Evolutionary conservation across 2,888 invertebrate genomes (phyloP), one percentile per base, ranked within the genome.

Genomic region (Heliconius charithonia): DNA sequence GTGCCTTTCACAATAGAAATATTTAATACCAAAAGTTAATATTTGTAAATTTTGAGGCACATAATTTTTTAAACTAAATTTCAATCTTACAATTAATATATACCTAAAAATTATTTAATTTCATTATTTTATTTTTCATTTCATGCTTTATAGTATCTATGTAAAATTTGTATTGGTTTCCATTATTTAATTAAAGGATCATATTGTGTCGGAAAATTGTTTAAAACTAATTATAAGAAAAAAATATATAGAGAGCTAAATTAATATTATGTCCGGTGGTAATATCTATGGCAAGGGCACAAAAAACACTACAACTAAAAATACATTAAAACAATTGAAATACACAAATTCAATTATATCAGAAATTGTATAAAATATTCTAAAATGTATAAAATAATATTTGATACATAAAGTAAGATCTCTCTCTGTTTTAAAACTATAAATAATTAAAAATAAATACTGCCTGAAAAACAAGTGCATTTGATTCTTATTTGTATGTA

Each of bases 231-330:
- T 41, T 25, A n/a, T 45, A 45, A 10, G 2, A 70, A 12, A 41
- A 45, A 62, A 72, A 37, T 9, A 37, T 9, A 69, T 73, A 75
- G 79, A 75, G 76, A 80, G 76, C 78, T 76, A 75, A 59, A 72
- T n/a, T 56, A 37, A 62, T 32, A 27, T 41, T 13, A 67, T 65
- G 69, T 74, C 65, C 75, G 66, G 77, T 77, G 79, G 76, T 75
- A 73, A 62, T 77, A 75, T 27, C 59, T 75, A 80, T 80, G 79
- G 80, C 80, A 81, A 81, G 67, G 66, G 59, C 37, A 79, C 51
- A 65, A 76, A 29, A 77, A 45, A 56, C 27, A 77, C 67, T 27
- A 63, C 16, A 63, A 13, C 32, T 66, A 71, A 75, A 59, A 72
- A 62, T 62, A 62, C n/a, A 45, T 65, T 45, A 29, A 77, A 72